Evolutionary conservation across 1,140 invertebrate species (phyloP).

Genomic region (Bombus turneri): DNA sequence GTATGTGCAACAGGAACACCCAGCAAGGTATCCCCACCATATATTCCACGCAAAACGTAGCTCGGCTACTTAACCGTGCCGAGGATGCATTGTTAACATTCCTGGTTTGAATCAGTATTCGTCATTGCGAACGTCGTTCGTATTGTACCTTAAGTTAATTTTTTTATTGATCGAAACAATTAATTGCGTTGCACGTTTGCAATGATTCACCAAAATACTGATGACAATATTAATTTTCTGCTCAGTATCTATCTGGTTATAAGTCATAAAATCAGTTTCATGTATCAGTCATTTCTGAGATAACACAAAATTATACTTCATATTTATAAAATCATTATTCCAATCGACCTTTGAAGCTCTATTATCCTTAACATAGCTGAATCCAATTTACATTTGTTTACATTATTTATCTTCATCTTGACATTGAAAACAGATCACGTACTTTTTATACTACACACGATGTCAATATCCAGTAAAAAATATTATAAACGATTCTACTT

Average conservation of each 20-base stretch:
- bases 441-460: no score
- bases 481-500: neutral
- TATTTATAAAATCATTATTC: neutral
- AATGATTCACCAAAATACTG: no score
- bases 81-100: constrained; percentile 43
- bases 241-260: no score
- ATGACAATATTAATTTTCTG: no score
- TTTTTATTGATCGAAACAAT: neutral
- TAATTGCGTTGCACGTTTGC: neutral
- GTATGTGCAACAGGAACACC: constrained; percentile 22
- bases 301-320: neutral
- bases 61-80: neutral
- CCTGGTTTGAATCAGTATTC: constrained; percentile 5
- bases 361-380: rapidly evolving
- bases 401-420: neutral
- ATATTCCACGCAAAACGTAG: constrained; percentile 2
- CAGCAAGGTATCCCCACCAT: constrained; percentile 7
- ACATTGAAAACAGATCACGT: neutral
- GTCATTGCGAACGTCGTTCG: no score
- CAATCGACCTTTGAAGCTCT: neutral
- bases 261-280: neutral
- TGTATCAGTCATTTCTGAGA: neutral
- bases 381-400: neutral
- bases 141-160: neutral
- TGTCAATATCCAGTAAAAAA: no score